Evolutionary conservation across 1,140 invertebrate species (phyloP).

Genomic region (Ruditapes philippinarum): DNA sequence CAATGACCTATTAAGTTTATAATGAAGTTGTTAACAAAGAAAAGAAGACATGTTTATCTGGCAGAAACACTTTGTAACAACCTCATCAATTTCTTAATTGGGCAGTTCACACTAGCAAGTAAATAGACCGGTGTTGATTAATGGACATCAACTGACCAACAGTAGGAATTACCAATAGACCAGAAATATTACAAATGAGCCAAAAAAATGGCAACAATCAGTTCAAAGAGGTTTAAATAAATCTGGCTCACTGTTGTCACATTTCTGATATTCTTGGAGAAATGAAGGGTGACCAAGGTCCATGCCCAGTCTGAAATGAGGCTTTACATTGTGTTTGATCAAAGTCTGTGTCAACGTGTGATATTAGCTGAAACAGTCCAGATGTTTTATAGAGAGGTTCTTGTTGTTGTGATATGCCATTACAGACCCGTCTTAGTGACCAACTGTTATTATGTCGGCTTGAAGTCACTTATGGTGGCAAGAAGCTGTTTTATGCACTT

Average conservation of each 20-base stretch:
- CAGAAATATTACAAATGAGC: conserved; percentile 42
- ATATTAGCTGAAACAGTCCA: conserved; percentile 2
- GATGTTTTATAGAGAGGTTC: neutral
- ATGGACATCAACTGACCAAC: conserved; percentile 42
- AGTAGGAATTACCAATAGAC: conserved; percentile 42
- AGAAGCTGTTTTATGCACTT: neutral
- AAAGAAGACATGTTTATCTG: conserved; percentile 1
- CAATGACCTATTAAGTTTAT: neutral
- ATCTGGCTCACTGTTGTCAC: neutral
- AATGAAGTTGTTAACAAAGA: conserved; percentile 13
- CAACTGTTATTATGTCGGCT: neutral
- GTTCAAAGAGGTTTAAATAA: conserved; percentile 38
- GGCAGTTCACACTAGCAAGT: conserved; percentile 17
- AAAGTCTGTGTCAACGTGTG: conserved; percentile 8
- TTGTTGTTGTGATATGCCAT: neutral
- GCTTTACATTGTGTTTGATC: conserved; percentile 29
- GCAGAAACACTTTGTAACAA: neutral
- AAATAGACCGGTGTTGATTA: conserved; percentile 45
- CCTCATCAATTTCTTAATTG: conserved; percentile 38
- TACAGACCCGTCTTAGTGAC: neutral
- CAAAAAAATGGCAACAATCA: conserved; percentile 49
- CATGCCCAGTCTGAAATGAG: neutral
- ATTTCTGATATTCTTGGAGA: neutral
- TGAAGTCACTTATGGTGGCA: neutral
- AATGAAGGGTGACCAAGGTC: conserved; percentile 45